A percentile compares a stretch with the other conserved stretches of the same genome.
These are phyloP conservation scores for Thamnaconus septentrionalis DNA, from an alignment of 2,113 vertebrate genomes.

Conservation along the genomic window DNA sequence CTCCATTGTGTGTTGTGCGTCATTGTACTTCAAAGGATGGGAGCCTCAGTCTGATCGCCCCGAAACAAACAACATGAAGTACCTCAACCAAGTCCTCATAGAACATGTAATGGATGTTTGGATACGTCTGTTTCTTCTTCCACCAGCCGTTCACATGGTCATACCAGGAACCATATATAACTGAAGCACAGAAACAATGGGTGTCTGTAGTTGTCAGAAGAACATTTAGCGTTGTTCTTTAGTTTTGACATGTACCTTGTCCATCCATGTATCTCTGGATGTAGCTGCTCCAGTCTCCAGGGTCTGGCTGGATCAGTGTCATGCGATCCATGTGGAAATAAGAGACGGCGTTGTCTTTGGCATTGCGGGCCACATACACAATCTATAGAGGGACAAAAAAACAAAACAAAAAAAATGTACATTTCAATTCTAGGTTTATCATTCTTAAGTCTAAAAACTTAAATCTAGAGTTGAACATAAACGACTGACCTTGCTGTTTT, in stretches of 20 bases:
- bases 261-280: conserved; percentile 74
- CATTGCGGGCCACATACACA: neutral
- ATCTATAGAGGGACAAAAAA: neutral
- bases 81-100: conserved; percentile 81
- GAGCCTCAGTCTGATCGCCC: too few relatives aligned
- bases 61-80: too few relatives aligned
- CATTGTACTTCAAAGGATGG: too few relatives aligned
- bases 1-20: too few relatives aligned
- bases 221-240: neutral
- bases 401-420: neutral
- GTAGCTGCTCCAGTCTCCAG: conserved; percentile 1
- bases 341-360: neutral
- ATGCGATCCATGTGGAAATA: conserved; percentile 6
- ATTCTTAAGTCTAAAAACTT: conserved; percentile 76
- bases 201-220: neutral
- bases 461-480: conserved; percentile 67
- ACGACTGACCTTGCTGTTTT: conserved; percentile 82
- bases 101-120: conserved; percentile 68
- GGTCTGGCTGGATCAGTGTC: neutral
- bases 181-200: conserved; percentile 44
- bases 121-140: conserved; percentile 73
- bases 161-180: conserved; percentile 78
- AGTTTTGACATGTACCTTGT: conserved; percentile 63
- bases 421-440: conserved; percentile 19
- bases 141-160: conserved; percentile 79